Percentiles rank a stretch among this genome's conserved stretches.
These are phyloP conservation scores for Sitta europaea DNA, from an alignment of 2,113 vertebrate genomes.

Conservation along the genomic window DNA sequence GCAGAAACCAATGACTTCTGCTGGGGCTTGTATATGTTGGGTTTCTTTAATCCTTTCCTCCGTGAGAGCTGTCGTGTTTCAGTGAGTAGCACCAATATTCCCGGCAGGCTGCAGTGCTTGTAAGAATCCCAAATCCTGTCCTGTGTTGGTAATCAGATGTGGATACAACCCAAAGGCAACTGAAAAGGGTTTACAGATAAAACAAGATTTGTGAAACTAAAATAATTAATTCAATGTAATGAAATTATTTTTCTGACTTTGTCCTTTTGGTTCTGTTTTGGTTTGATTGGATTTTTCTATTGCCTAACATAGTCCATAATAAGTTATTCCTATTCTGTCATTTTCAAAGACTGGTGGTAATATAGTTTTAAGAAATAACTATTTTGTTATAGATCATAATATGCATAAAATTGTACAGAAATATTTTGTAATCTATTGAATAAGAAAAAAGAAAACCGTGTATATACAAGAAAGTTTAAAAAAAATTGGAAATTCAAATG, in stretches of 20 bases:
- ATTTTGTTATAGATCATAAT: slow-evolving; percentile 81
- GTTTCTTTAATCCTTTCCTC: background rate
- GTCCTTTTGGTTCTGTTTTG: slow-evolving; percentile 37
- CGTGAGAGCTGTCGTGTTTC: background rate
- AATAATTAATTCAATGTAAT: background rate
- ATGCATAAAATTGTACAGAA: slow-evolving; percentile 82
- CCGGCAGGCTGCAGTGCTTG: slow-evolving; percentile 48
- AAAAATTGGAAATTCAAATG: slow-evolving; percentile 60
- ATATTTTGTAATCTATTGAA: slow-evolving; percentile 81
- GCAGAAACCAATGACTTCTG: background rate
- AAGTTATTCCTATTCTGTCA: slow-evolving; percentile 70
- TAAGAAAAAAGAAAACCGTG: slow-evolving; percentile 66
- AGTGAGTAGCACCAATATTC: slow-evolving; percentile 20
- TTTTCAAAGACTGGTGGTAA: slow-evolving; percentile 73
- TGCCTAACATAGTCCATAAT: slow-evolving; percentile 57
- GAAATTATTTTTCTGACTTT: slow-evolving; percentile 59
- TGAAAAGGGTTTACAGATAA: slow-evolving; percentile 54
- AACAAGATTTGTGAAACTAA: slow-evolving; percentile 4
- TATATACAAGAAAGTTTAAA: slow-evolving; percentile 73
- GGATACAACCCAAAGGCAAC: slow-evolving; percentile 59
- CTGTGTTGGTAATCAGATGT: background rate
- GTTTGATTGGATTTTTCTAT: slow-evolving; percentile 62
- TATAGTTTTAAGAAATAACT: slow-evolving; percentile 79
- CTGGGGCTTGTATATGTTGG: background rate
- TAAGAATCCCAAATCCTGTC: background rate